A percentile compares a stretch with the other conserved stretches of the same genome.
Evolutionary conservation across 1,140 invertebrate genomes (phyloP).

Genomic region (Drosophila triauraria): DNA sequence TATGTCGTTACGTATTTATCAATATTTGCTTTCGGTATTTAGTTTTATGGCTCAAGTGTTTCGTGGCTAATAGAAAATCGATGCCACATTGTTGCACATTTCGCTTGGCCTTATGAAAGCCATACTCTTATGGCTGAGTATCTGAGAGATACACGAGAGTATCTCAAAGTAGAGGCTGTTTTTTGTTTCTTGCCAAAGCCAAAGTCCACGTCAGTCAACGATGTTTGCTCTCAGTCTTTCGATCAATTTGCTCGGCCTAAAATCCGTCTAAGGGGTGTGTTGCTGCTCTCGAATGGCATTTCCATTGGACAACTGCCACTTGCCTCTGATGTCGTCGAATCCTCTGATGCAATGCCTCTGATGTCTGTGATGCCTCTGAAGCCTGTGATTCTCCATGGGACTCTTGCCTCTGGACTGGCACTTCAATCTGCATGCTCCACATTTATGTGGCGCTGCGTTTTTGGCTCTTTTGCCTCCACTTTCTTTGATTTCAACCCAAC

Average conservation of each 20-base stretch:
- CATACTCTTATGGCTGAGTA: conserved; percentile 23
- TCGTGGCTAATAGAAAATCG: conserved; percentile 76
- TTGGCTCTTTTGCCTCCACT: conserved; percentile 44
- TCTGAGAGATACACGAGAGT: conserved; percentile 22
- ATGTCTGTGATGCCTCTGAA: conserved; percentile 8
- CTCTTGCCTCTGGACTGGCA: conserved; percentile 40
- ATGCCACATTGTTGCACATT: conserved; percentile 75
- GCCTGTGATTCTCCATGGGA: conserved; percentile 36
- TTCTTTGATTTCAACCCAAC: conserved; percentile 44
- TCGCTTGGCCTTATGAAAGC: conserved; percentile 38
- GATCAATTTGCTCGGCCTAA: conserved; percentile 42
- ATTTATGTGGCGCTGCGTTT: conserved; percentile 74
- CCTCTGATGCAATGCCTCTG: background rate
- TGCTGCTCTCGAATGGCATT: conserved; percentile 32
- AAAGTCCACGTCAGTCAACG: conserved; percentile 26
- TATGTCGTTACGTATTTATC: conserved; percentile 53
- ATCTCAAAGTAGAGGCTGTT: conserved; percentile 9
- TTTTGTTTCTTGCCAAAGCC: background rate
- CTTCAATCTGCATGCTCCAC: conserved; percentile 79
- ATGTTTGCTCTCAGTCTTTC: conserved; percentile 42
- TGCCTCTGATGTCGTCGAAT: conserved; percentile 5
- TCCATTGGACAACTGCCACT: conserved; percentile 35
- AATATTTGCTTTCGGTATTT: conserved; percentile 61
- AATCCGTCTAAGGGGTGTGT: conserved; percentile 37
- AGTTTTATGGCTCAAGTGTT: conserved; percentile 65